phyloP scores from a whole-genome alignment of 2,888 invertebrate genomes.

The Melieria omissa region DNA sequence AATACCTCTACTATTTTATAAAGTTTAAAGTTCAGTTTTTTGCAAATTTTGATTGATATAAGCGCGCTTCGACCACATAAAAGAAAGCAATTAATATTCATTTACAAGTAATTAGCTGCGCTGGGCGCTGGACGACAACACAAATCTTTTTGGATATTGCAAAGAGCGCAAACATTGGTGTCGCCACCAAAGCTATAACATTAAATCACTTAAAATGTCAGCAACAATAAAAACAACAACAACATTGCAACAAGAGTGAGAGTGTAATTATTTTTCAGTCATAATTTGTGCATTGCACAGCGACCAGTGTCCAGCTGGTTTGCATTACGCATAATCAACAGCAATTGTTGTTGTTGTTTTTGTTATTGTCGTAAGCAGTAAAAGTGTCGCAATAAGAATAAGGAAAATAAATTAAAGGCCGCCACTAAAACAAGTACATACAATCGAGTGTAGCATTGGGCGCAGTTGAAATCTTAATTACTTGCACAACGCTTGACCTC shows the following conservation, averaged over 20 bases:
- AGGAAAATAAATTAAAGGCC: slow-evolving; percentile 27
- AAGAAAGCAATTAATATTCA: slow-evolving; percentile 50
- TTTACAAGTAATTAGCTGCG: slow-evolving; percentile 45
- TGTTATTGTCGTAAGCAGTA: slow-evolving; percentile 28
- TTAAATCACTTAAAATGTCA: slow-evolving; percentile 66
- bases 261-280: neutral
- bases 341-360: slow-evolving; percentile 50
- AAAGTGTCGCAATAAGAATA: slow-evolving; percentile 6
- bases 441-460: slow-evolving; percentile 30
- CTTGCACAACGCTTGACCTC: slow-evolving; percentile 55
- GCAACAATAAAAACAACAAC: slow-evolving; percentile 33
- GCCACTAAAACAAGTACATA: slow-evolving; percentile 35
- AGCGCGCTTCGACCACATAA: neutral
- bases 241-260: slow-evolving; percentile 15
- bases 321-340: slow-evolving; percentile 58
- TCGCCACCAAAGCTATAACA: slow-evolving; percentile 56
- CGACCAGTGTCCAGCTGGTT: slow-evolving; percentile 55
- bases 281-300: slow-evolving; percentile 3
- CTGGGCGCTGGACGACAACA: slow-evolving; percentile 15
- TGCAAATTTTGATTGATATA: no score
- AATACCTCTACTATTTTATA: no score
- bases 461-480: slow-evolving; percentile 55
- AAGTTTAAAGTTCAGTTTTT: no score
- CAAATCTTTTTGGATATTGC: slow-evolving; percentile 24
- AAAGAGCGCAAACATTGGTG: slow-evolving; percentile 25